phyloP scores from a whole-genome alignment of 2,113 vertebrate species.

The Lagenorhynchus albirostris region DNA sequence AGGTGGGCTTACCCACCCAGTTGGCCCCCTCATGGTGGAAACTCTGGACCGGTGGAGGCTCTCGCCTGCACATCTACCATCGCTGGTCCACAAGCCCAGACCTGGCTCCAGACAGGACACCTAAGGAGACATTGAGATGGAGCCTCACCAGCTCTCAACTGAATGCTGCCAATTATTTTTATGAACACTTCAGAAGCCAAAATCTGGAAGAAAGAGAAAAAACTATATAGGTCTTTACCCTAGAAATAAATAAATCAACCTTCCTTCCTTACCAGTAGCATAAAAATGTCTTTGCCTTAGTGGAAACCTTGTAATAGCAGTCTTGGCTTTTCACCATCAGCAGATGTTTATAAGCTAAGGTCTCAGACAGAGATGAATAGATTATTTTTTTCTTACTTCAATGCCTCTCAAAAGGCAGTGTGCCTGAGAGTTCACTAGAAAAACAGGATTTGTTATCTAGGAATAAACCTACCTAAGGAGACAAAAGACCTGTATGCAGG shows the following conservation, averaged over 20 bases:
- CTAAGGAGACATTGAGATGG: background rate
- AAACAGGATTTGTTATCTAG: slow-evolving; percentile 58
- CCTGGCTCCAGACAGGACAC: fast-evolving
- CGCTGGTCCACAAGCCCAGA: fast-evolving
- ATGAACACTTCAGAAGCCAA: slow-evolving; percentile 17
- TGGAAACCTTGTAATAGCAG: slow-evolving; percentile 24
- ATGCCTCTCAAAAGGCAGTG: slow-evolving; percentile 42
- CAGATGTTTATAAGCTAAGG: slow-evolving; percentile 40
- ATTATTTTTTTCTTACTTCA: slow-evolving; percentile 29
- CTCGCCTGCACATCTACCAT: background rate
- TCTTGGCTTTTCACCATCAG: slow-evolving; percentile 20
- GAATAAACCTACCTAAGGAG: too few relatives aligned
- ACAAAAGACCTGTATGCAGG: too few relatives aligned
- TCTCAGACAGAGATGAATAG: slow-evolving; percentile 19
- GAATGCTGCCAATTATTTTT: background rate
- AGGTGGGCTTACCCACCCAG: too few relatives aligned
- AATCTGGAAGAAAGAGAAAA: background rate
- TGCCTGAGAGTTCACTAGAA: slow-evolving; percentile 42
- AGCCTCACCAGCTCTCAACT: background rate
- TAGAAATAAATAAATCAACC: slow-evolving; percentile 13
- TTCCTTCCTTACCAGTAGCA: slow-evolving; percentile 8
- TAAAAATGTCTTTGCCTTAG: slow-evolving; percentile 42
- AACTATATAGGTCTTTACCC: background rate
- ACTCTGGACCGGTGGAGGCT: background rate
- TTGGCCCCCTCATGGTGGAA: too few relatives aligned